Conservation (phyloP, 2,888 invertebrate species). For the Kuschelorhynchus macadamiae region DNA sequence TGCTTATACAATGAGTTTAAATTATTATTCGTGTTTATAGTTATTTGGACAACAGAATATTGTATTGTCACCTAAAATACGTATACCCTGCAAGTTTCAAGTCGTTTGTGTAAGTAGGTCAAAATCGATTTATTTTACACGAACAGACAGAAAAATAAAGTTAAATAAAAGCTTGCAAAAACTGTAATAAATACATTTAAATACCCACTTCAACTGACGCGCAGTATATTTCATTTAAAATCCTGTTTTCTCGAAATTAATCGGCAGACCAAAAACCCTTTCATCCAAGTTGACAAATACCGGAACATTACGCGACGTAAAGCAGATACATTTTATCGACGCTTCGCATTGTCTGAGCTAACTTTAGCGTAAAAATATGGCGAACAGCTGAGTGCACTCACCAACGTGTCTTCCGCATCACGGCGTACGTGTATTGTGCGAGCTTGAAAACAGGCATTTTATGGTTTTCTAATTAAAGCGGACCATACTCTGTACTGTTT, state of each 20-base stretch:
- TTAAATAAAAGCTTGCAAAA: too few species aligned
- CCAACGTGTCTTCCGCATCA: conserved; percentile 52
- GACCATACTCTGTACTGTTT: background rate
- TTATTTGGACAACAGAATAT: too few species aligned
- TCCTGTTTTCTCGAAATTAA: background rate
- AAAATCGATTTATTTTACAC: too few species aligned
- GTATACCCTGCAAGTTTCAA: too few species aligned
- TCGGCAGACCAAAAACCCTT: conserved; percentile 10
- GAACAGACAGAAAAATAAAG: too few species aligned
- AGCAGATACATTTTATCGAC: conserved; percentile 21
- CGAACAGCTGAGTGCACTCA: conserved; percentile 25
- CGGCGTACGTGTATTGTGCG: conserved; percentile 45
- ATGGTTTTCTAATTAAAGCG: conserved; percentile 59
- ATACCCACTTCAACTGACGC: too few species aligned
- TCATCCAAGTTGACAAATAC: background rate
- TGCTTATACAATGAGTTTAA: too few species aligned
- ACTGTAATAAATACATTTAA: too few species aligned
- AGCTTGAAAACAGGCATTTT: conserved; percentile 38
- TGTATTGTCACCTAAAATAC: too few species aligned
- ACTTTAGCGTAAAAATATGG: conserved; percentile 25
- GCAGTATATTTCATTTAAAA: too few species aligned
- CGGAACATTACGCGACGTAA: background rate
- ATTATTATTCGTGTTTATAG: too few species aligned
- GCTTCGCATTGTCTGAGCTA: conserved; percentile 10
- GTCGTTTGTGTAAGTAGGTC: too few species aligned